phyloP scores from a whole-genome alignment of 2,888 invertebrate genomes.

The Acronicta alni region DNA sequence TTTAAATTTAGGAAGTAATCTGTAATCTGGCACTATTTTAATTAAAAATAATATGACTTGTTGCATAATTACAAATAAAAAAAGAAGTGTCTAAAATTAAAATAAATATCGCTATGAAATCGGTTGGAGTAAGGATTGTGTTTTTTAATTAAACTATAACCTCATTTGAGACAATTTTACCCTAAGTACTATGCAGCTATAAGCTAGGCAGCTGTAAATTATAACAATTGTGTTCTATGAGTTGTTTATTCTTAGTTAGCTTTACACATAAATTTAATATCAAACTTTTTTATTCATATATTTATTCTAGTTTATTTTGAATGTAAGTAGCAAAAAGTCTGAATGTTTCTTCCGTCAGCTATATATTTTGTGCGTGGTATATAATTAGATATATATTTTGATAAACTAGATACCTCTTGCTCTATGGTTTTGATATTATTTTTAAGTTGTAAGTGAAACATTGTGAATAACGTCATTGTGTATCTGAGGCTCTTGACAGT shows the following conservation, averaged over 20 bases:
- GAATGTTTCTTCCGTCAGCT: constrained; percentile 14
- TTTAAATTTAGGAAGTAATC: constrained; percentile 29
- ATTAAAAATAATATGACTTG: constrained; percentile 19
- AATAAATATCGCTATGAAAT: not conserved
- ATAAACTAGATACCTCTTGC: constrained; percentile 8
- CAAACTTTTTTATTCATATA: constrained; percentile 14
- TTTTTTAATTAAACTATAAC: constrained; percentile 38
- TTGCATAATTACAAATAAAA: not conserved
- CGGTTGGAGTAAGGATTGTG: not conserved
- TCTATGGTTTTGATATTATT: constrained; percentile 26
- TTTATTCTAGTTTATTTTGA: constrained; percentile 26
- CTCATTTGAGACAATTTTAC: constrained; percentile 26
- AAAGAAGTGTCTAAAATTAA: too few species aligned
- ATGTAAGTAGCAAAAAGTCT: constrained; percentile 18
- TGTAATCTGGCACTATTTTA: constrained; percentile 32
- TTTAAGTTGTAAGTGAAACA: constrained; percentile 5
- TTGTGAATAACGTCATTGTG: constrained; percentile 23
- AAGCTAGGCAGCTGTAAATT: constrained; percentile 57
- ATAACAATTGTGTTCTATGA: constrained; percentile 64
- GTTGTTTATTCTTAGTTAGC: constrained; percentile 61
- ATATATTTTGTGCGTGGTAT: constrained; percentile 22
- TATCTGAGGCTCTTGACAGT: constrained; percentile 8
- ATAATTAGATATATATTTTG: not conserved
- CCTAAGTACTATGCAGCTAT: constrained; percentile 34
- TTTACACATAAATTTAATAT: constrained; percentile 17